Base-by-base conservation (phyloP, 2,113 vertebrate species). In the Carassius auratus region DNA sequence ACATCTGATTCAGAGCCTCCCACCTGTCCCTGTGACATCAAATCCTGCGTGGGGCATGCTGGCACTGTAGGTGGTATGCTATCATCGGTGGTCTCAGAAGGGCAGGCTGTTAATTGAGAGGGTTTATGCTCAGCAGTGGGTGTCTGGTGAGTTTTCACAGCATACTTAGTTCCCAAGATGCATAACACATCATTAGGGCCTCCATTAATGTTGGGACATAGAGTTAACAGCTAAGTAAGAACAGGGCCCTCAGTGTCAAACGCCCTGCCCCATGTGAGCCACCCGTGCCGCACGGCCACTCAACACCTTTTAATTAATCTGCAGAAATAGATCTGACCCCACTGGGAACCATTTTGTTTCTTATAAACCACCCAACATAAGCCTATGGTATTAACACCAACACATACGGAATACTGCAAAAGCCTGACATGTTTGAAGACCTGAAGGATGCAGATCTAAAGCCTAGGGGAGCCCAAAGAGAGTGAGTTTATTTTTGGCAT, bases 271-370 rank as follows among this genome's bases (percentile, higher is more conserved):
- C 88, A 85, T 81, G 87, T 90, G 92, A 91, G 88, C 88, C 89
- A n/a, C 57, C 74, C 69, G 86, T 90, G 61, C 92, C 81, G 86
- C 83, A 38, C 61, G 86, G 89, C 85, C 87, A 89, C 88, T 91
- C 83, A 77, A 88, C 92, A 93, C 91, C 87, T 94, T 88, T 91
- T 93, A 93, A 94, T 92, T 92, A 93, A 90, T 84, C 83, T 84
- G 87, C 91, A 85, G 84, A 92, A 93, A 94, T 93, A 91, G 89
- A 90, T 90, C 88, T 85, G 90, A 92, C 89, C 91, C 92, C 69
- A 84, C 21, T 7, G 62, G 83, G 83, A 86, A 79, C 36, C 61
- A 52, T 80, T 76, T 61, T 82, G 81, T 50, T 26, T 82, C 50
- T 52, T 7, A 75, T 84, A 82, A 61, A 55, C 12, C 64, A 64